phyloP scores from a whole-genome alignment of 2,888 invertebrate genomes.

The Onchidella celtica region DNA sequence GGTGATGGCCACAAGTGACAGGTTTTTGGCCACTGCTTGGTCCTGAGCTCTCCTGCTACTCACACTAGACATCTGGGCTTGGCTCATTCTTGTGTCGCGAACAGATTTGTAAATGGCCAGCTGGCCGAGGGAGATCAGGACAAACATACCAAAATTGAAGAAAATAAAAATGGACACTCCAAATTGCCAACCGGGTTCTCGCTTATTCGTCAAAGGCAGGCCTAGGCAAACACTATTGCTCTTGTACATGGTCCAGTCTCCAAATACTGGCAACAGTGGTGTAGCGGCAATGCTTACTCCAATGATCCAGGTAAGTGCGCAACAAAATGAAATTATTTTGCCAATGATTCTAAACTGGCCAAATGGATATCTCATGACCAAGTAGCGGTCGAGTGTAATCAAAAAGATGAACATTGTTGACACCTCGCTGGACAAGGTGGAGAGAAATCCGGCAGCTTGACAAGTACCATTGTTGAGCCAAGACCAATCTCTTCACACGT shows the following conservation, averaged over 20 bases:
- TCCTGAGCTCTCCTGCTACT: constrained; percentile 56
- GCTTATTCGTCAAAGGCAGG: constrained; percentile 74
- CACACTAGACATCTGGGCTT: constrained; percentile 61
- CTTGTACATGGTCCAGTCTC: constrained; percentile 45
- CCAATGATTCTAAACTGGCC: constrained; percentile 65
- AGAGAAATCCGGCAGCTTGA: constrained; percentile 60
- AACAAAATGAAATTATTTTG: constrained; percentile 58
- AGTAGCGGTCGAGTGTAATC: constrained; percentile 85
- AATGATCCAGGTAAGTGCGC: constrained; percentile 65
- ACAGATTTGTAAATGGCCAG: constrained; percentile 75
- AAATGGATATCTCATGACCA: constrained; percentile 84
- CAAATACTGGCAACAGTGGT: constrained; percentile 65
- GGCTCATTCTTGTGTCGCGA: constrained; percentile 76
- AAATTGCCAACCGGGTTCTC: constrained; percentile 77
- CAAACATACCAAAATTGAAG: constrained; percentile 72
- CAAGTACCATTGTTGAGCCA: constrained; percentile 61
- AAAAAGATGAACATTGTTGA: constrained; percentile 84
- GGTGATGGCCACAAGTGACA: constrained; percentile 70
- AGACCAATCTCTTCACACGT: constrained; percentile 58
- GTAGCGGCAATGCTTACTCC: constrained; percentile 67
- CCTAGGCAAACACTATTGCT: constrained; percentile 75
- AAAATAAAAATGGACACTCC: constrained; percentile 74
- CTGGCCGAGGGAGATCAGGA: constrained; percentile 74
- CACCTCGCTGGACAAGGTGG: constrained; percentile 83
- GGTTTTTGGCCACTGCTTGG: constrained; percentile 67